Conservation (phyloP, 2,113 vertebrate genomes). For the Clupea harengus region DNA sequence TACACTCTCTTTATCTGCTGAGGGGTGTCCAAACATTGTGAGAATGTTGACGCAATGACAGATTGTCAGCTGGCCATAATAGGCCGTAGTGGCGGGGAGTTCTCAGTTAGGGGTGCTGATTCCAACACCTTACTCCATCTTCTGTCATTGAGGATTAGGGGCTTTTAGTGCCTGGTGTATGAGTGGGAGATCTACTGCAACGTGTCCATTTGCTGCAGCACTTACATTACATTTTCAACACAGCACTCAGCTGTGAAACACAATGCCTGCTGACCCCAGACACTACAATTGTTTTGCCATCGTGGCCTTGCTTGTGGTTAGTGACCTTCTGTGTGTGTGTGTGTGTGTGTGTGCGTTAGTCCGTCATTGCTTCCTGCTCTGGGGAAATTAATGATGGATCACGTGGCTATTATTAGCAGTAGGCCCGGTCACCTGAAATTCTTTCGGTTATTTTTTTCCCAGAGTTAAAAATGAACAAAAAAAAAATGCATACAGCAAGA, state of each 20-base stretch:
- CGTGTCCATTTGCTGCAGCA: not conserved
- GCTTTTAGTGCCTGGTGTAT: not conserved
- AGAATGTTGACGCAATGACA: not conserved
- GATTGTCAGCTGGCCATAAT: not conserved
- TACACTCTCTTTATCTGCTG: not conserved
- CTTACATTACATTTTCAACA: not conserved
- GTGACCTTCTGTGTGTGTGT: not conserved
- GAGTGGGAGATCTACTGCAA: too few species aligned
- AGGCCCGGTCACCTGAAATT: constrained; percentile 37
- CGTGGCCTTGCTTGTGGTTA: not conserved
- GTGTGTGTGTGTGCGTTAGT: not conserved
- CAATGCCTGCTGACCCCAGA: not conserved
- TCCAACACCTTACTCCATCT: not conserved
- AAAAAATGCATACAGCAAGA: constrained; percentile 44
- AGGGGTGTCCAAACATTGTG: not conserved
- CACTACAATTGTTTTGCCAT: not conserved
- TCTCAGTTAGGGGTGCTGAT: not conserved
- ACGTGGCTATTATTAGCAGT: constrained; percentile 44
- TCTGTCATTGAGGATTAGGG: not conserved
- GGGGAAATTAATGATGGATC: constrained; percentile 35
- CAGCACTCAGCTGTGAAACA: not conserved
- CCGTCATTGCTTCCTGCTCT: constrained; percentile 35
- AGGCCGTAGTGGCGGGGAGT: not conserved
- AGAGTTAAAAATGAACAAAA: constrained; percentile 36
- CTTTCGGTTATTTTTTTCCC: constrained; percentile 30